Evolutionary conservation across 2,113 vertebrate species (phyloP).

Genomic region (Leptodactylus fuscus): DNA sequence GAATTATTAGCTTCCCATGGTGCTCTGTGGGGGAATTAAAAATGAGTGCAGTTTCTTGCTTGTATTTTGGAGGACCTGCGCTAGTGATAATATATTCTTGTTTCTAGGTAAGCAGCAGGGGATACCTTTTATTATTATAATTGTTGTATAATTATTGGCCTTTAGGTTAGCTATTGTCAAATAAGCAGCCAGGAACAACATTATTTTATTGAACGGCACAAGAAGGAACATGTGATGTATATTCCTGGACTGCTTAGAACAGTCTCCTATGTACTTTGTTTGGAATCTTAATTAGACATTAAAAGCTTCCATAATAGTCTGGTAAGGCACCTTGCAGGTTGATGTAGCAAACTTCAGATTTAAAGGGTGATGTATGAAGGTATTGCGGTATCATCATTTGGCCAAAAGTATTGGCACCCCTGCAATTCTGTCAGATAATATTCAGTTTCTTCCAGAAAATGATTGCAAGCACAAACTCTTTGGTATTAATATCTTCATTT

Average conservation of each 20-base stretch:
- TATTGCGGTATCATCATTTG: no score
- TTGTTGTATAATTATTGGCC: slow-evolving; percentile 84
- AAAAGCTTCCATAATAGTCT: slow-evolving; percentile 7
- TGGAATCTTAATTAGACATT: slow-evolving; percentile 40
- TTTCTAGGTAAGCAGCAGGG: slow-evolving; percentile 81
- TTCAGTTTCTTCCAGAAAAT: no score
- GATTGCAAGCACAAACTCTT: no score
- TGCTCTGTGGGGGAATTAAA: slow-evolving; percentile 84
- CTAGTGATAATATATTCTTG: slow-evolving; percentile 81
- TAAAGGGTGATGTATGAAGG: background rate
- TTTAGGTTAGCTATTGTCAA: slow-evolving; percentile 83
- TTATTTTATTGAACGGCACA: slow-evolving; percentile 81
- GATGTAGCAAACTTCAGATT: background rate
- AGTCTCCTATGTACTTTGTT: slow-evolving; percentile 70
- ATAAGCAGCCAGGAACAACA: slow-evolving; percentile 79
- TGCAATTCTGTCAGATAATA: no score
- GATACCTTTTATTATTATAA: slow-evolving; percentile 82
- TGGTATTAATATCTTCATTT: no score
- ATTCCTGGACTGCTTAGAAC: slow-evolving; percentile 72
- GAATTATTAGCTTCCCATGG: slow-evolving; percentile 87
- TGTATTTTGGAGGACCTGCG: slow-evolving; percentile 72
- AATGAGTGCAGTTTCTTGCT: slow-evolving; percentile 77
- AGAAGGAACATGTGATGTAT: slow-evolving; percentile 78
- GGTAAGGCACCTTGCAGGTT: background rate
- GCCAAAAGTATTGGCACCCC: no score